A percentile compares a stretch with the other conserved stretches of the same genome.
Conservation (phyloP, 2,113 vertebrate species). For the Crotophaga sulcirostris region DNA sequence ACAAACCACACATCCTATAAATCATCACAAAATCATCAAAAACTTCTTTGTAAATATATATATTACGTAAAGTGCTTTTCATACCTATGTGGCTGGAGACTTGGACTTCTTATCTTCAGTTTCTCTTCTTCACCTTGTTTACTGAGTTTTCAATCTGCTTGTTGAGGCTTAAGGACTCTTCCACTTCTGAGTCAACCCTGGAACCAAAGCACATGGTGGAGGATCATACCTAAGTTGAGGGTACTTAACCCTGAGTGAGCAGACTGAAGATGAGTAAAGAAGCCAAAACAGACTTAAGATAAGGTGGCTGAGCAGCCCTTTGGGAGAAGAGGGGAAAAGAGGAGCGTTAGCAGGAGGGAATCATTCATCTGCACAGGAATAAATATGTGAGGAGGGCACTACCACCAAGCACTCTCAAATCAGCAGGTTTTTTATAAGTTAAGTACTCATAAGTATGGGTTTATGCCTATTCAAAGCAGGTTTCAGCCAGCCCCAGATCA, state of each 20-base stretch:
- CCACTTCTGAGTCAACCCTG: not conserved
- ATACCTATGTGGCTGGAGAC: not conserved
- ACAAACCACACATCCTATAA: not conserved
- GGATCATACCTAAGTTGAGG: not conserved
- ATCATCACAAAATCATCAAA: not conserved
- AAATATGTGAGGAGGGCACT: not conserved
- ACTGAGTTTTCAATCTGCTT: slow-evolving; percentile 35
- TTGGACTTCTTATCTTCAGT: not conserved
- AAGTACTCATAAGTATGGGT: not conserved
- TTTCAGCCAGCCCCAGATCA: not conserved
- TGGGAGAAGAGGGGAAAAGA: not conserved
- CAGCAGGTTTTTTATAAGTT: not conserved
- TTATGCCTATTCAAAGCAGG: not conserved
- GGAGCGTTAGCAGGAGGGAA: not conserved
- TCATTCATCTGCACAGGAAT: not conserved
- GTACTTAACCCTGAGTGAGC: slow-evolving; percentile 10
- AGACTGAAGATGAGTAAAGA: slow-evolving; percentile 12
- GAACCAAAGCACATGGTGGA: not conserved
- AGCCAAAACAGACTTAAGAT: not conserved
- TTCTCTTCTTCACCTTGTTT: slow-evolving; percentile 22
- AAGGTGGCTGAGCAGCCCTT: not conserved
- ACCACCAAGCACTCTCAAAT: not conserved
- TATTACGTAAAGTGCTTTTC: not conserved
- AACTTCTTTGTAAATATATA: not conserved
- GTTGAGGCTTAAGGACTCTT: slow-evolving; percentile 35